phyloP scores from a whole-genome alignment of 1,140 invertebrate species.

The Chionoecetes opilio region DNA sequence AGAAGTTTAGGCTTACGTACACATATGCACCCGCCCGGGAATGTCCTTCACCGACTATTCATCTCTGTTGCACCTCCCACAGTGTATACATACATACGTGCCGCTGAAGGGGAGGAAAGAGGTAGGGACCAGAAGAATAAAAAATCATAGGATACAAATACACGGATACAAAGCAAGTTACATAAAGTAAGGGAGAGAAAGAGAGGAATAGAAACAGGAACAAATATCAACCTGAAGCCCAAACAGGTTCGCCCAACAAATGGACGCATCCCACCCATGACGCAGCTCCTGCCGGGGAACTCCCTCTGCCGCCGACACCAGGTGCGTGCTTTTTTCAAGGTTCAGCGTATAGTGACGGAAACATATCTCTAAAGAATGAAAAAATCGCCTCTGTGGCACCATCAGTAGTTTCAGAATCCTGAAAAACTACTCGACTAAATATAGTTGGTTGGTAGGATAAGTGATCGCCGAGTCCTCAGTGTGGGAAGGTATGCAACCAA shows the following conservation, averaged over 20 bases:
- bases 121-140: neutral
- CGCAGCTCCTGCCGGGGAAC: slow-evolving; percentile 7
- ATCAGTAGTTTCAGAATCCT: neutral
- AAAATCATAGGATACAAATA: neutral
- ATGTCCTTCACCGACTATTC: too few species aligned
- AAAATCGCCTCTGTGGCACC: neutral
- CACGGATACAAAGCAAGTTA: neutral
- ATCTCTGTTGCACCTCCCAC: too few species aligned
- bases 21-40: too few species aligned
- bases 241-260: slow-evolving; percentile 6
- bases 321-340: neutral
- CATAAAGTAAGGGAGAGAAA: neutral
- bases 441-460: neutral
- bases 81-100: too few species aligned
- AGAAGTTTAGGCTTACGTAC: too few species aligned
- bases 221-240: neutral
- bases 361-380: neutral
- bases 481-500: neutral
- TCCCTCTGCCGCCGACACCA: neutral
- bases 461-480: neutral
- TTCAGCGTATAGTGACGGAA: neutral
- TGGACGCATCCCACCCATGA: neutral
- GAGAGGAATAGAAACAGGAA: neutral
- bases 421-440: neutral
- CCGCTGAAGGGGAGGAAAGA: neutral